Evolutionary conservation across 2,797 vertebrate genomes (phyloP).

Genomic region (Myotis planiceps): DNA sequence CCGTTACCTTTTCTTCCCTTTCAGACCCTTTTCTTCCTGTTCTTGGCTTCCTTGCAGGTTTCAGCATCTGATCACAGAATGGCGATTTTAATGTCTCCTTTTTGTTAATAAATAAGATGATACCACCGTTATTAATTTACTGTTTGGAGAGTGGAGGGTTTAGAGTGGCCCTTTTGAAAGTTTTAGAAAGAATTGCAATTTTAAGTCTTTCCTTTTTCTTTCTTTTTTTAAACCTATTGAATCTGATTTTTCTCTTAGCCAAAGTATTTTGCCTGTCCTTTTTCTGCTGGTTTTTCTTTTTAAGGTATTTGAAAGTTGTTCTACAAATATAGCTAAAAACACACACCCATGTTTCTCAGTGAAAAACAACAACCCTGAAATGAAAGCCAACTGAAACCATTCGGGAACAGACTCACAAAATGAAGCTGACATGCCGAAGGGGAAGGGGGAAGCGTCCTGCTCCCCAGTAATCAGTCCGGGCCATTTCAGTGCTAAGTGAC

Average conservation of each 20-base stretch:
- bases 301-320: constrained; percentile 71
- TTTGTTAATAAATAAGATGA: constrained; percentile 60
- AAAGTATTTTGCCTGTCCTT: constrained; percentile 69
- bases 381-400: constrained; percentile 57
- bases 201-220: constrained; percentile 36
- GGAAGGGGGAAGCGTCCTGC: not conserved
- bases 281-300: not conserved
- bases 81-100: constrained; percentile 36
- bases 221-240: not conserved
- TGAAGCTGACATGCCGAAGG: constrained; percentile 44
- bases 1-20: constrained; percentile 35
- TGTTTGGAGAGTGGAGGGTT: constrained; percentile 33
- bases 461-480: constrained; percentile 72
- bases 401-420: constrained; percentile 58
- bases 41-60: constrained; percentile 17
- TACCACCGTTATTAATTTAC: constrained; percentile 30
- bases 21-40: not conserved
- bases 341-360: constrained; percentile 54
- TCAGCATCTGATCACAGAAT: constrained; percentile 31
- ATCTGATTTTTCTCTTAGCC: constrained; percentile 47
- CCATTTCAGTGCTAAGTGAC: constrained; percentile 68
- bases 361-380: constrained; percentile 72
- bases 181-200: constrained; percentile 63
- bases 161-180: constrained; percentile 26
- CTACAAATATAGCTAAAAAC: constrained; percentile 55